Conservation (phyloP, 2,113 vertebrate species). For the Clarias magur region DNA sequence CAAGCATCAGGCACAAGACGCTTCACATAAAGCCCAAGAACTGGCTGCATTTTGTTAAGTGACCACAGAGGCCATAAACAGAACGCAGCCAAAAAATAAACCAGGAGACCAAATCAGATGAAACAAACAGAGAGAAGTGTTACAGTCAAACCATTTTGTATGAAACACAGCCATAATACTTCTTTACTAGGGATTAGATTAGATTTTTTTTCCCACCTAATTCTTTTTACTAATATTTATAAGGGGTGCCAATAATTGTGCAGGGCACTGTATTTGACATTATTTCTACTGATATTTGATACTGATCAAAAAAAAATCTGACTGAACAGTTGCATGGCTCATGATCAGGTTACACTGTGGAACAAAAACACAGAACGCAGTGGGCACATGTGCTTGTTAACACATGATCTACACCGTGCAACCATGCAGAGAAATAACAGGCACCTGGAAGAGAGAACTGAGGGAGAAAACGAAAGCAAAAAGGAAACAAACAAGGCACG, state of each 20-base stretch:
- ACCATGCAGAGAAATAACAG: constrained; percentile 64
- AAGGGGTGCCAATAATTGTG: too few species aligned
- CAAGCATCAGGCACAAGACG: background rate
- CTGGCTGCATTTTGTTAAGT: background rate
- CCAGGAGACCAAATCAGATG: background rate
- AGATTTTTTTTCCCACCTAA: too few species aligned
- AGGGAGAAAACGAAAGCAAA: constrained; percentile 27
- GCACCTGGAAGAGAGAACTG: constrained; percentile 39
- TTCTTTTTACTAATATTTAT: too few species aligned
- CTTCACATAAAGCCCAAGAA: background rate
- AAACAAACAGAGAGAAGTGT: constrained; percentile 28
- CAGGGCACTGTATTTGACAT: too few species aligned
- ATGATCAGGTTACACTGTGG: constrained; percentile 43
- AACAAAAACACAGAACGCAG: constrained; percentile 51
- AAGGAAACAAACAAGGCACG: background rate
- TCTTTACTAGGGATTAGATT: too few species aligned
- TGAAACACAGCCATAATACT: background rate
- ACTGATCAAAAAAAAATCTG: background rate
- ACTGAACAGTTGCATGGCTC: constrained; percentile 21
- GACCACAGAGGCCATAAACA: background rate
- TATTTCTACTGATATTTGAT: background rate
- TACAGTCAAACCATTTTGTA: constrained; percentile 63
- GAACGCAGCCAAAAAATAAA: constrained; percentile 5
- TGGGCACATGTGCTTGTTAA: constrained; percentile 40
- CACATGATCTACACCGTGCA: constrained; percentile 45